Percentiles rank a stretch among this genome's conserved stretches.
Evolutionary conservation across 2,888 invertebrate species (phyloP).

Genomic region (Coecobrya sp.): DNA sequence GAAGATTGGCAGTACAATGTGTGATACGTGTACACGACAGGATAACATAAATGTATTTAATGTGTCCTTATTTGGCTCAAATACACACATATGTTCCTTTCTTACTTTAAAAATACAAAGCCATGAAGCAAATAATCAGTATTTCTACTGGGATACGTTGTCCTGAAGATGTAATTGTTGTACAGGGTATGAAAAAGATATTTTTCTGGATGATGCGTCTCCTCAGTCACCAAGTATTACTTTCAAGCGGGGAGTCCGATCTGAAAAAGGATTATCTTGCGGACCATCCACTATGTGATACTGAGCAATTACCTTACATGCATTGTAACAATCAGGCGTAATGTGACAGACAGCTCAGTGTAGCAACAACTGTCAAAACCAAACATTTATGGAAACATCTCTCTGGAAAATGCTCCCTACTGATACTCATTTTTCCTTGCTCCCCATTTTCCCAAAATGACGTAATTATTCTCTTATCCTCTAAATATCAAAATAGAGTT

Average conservation of each 20-base stretch:
- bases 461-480: constrained; percentile 18
- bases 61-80: no score
- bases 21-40: no score
- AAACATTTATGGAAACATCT: constrained; percentile 57
- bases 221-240: constrained; percentile 2
- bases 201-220: neutral
- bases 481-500: neutral
- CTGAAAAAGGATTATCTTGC: constrained; percentile 34
- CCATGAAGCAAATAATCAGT: neutral
- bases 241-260: neutral
- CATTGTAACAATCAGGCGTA: constrained; percentile 70
- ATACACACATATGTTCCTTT: no score
- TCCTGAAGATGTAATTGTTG: neutral
- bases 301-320: constrained; percentile 71
- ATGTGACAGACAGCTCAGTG: constrained; percentile 74
- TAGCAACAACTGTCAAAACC: constrained; percentile 76
- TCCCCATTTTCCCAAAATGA: constrained; percentile 23
- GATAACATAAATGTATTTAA: no score
- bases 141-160: neutral
- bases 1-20: no score
- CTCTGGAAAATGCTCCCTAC: constrained; percentile 37
- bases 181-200: neutral
- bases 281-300: constrained; percentile 15
- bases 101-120: no score
- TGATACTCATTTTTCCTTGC: constrained; percentile 33